phyloP scores from a whole-genome alignment of 1,140 invertebrate species.

The Battus philenor region DNA sequence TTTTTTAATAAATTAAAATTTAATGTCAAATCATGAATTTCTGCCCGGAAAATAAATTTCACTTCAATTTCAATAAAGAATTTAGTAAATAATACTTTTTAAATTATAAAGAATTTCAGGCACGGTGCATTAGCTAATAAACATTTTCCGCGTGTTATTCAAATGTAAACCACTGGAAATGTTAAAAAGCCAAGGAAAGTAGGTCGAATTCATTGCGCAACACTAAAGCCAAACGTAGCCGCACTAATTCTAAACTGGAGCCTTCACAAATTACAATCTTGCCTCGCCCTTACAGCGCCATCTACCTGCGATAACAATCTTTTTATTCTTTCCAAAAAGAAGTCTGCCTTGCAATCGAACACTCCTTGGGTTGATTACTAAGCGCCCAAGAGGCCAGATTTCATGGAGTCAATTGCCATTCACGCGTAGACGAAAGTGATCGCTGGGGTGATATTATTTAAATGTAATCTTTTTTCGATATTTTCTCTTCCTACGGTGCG shows the following conservation, averaged over 20 bases:
- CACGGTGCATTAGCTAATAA: conserved; percentile 16
- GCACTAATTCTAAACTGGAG: conserved; percentile 55
- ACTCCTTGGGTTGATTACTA: conserved; percentile 65
- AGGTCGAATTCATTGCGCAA: conserved; percentile 23
- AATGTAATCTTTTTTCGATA: conserved; percentile 74
- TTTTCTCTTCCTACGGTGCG: conserved; percentile 23
- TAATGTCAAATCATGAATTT: no score
- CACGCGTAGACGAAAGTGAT: conserved; percentile 65
- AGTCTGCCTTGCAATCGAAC: conserved; percentile 60
- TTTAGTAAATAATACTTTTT: no score
- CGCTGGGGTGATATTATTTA: conserved; percentile 73
- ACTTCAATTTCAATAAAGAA: no score
- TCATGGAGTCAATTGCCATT: conserved; percentile 64
- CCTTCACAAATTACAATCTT: conserved; percentile 69
- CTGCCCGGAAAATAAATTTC: no score
- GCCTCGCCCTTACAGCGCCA: conserved; percentile 48
- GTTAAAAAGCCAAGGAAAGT: conserved; percentile 27
- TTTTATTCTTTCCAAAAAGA: conserved; percentile 62
- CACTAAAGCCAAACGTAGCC: conserved; percentile 40
- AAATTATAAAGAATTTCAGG: no score
- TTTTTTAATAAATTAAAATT: no score
- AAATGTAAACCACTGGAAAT: conserved; percentile 17
- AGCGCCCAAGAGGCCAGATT: conserved; percentile 68
- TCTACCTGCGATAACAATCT: conserved; percentile 62
- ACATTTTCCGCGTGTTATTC: conserved; percentile 15